These are phyloP conservation scores for Periparus ater DNA, from an alignment of 2,797 vertebrate genomes.

Conservation along the genomic window DNA sequence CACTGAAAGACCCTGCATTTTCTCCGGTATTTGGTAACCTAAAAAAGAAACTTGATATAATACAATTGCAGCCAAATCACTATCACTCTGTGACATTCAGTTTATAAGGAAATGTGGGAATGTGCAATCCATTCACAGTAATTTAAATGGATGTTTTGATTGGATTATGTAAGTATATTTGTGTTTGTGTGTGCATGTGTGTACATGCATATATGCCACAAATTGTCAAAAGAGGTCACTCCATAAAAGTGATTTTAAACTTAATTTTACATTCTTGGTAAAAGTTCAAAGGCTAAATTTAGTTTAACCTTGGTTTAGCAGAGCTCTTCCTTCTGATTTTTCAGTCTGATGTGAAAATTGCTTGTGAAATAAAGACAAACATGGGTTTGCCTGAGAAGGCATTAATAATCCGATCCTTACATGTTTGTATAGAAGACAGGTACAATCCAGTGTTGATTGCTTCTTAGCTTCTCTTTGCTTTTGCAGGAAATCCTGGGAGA, in stretches of 20 bases:
- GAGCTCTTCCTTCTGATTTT: conserved; percentile 48
- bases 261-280: conserved; percentile 43
- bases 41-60: conserved; percentile 11
- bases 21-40: background rate
- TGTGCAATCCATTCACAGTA: background rate
- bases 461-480: conserved; percentile 67
- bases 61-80: background rate
- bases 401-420: conserved; percentile 74
- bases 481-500: conserved; percentile 62
- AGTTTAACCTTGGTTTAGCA: conserved; percentile 54
- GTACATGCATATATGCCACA: background rate
- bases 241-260: conserved; percentile 61
- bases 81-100: background rate
- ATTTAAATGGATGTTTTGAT: conserved; percentile 51
- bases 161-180: conserved; percentile 55
- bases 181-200: background rate
- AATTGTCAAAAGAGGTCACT: conserved; percentile 47
- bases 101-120: conserved; percentile 27
- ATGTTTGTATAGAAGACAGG: conserved; percentile 74
- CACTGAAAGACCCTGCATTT: background rate
- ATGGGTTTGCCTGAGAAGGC: conserved; percentile 57
- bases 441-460: conserved; percentile 72
- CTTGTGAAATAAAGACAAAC: conserved; percentile 77
- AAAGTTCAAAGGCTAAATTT: conserved; percentile 69
- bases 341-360: conserved; percentile 68